Evolutionary conservation across 2,888 invertebrate species (phyloP), one percentile per base, ranked within the genome.

Genomic region (Cylindroiulus punctatus): DNA sequence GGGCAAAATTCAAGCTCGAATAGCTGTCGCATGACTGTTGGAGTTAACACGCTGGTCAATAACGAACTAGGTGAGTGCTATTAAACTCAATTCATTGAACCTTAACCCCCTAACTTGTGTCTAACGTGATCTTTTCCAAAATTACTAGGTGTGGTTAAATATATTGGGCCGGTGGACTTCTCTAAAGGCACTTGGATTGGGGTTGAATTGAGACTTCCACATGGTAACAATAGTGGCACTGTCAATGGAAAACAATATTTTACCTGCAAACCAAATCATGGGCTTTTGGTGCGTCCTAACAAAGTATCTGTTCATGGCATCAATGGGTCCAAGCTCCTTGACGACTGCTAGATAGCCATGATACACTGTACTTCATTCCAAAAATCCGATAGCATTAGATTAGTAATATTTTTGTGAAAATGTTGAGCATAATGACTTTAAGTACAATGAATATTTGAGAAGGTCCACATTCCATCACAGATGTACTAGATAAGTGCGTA

Each of bases 171-270:
- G 5, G 91, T 91, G 26, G 91, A 92, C 52, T 92, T 92, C 88
- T 91, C 91, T n/a, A 91, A 91, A 17, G 92, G 92, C 4, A 89
- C 91, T 12, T 92, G 92, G 92, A 89, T 92, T 17, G 92, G 92
- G 5, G 90, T 92, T 26, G 92, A 92, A 88, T 89, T 92, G 84
- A 88, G 91, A 57, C 89, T 90, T 36, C 89, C 91, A 2, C 90
- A 90, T 87, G 92, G 92, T 40, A 91, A 92, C 88, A 92, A 92
- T 88, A 91, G 92, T 88, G 92, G 92, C 0, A 89, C 90, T 44
- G 92, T 92, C 19, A 90, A 91, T 87, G 91, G 91, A 4, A 89
- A 90, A 22, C 90, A 91, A 12, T 92, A 92, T 89, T 92, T 92
- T 89, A 89, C 89, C 22, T 92, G 92, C 88, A 89, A 90, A 36